These are phyloP conservation scores for Phacellophora camtschatica DNA, from an alignment of 30 jellyfish, hydroid and myxozoan genomes.

Conservation along the genomic window DNA sequence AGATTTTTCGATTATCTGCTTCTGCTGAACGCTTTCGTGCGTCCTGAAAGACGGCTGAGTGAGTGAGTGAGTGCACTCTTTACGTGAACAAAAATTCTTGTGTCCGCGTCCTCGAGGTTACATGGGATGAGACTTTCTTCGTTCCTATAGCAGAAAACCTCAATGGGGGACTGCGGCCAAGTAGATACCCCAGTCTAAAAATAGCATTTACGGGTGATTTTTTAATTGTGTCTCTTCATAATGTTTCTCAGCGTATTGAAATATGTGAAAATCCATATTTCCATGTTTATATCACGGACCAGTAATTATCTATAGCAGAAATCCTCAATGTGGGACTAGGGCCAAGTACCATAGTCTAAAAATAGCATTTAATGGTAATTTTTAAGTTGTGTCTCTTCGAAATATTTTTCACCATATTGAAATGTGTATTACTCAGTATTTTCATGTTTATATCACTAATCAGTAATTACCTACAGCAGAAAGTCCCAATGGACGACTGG, in stretches of 20 bases:
- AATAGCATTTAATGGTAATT: too few species aligned
- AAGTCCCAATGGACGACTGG: neutral
- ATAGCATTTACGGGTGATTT: neutral
- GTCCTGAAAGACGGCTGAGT: too few species aligned
- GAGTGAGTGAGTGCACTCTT: too few species aligned
- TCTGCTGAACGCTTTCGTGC: too few species aligned
- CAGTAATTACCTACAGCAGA: neutral
- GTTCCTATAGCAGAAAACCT: neutral
- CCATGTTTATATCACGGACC: neutral
- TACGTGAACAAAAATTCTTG: neutral
- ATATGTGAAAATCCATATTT: neutral
- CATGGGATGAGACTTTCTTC: neutral
- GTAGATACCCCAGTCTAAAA: neutral
- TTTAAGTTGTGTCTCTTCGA: neutral
- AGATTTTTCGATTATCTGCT: neutral
- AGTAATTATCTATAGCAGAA: neutral
- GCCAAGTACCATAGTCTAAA: too few species aligned
- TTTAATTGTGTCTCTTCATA: neutral
- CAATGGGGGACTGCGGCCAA: neutral
- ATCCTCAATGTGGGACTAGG: too few species aligned
- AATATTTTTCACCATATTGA: neutral
- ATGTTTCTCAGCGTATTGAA: neutral
- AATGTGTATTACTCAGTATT: neutral
- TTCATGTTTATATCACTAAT: neutral
- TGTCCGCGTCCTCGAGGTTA: constrained; percentile 29